phyloP scores from a whole-genome alignment of 2,888 invertebrate species.

The Dione vanillae region DNA sequence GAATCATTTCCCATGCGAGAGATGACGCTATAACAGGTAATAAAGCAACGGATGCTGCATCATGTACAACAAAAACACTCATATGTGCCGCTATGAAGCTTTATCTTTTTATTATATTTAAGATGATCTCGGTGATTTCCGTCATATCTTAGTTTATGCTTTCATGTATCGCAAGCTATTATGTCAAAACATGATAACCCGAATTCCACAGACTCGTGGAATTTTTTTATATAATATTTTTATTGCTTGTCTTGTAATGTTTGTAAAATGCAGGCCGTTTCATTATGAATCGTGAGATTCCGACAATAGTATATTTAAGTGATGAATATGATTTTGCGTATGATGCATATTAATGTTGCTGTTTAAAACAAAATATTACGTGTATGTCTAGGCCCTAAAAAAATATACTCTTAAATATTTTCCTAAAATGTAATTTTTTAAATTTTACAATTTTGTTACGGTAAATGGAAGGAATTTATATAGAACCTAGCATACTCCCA shows the following conservation, averaged over 20 bases:
- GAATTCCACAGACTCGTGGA: constrained; percentile 55
- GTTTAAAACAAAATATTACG: too few species aligned
- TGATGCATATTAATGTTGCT: too few species aligned
- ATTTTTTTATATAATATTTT: constrained; percentile 1
- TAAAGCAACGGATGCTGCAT: not conserved
- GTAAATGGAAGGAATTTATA: too few species aligned
- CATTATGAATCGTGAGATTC: not conserved
- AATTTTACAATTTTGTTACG: too few species aligned
- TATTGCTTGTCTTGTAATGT: constrained; percentile 1
- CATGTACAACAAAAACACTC: not conserved
- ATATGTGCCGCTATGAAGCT: not conserved
- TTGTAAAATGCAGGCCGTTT: not conserved
- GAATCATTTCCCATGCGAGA: too few species aligned
- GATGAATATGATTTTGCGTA: too few species aligned
- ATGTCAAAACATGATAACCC: constrained; percentile 64
- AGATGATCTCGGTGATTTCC: constrained; percentile 38
- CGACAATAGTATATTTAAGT: too few species aligned
- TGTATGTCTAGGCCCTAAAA: too few species aligned
- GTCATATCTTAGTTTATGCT: constrained; percentile 33
- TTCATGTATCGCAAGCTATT: constrained; percentile 43
- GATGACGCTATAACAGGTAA: not conserved
- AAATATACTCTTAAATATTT: too few species aligned
- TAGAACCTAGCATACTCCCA: too few species aligned
- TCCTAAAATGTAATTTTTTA: too few species aligned
- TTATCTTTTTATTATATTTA: constrained; percentile 36